phyloP scores from a whole-genome alignment of 1,140 invertebrate species.

The Drosophila bipectinata region DNA sequence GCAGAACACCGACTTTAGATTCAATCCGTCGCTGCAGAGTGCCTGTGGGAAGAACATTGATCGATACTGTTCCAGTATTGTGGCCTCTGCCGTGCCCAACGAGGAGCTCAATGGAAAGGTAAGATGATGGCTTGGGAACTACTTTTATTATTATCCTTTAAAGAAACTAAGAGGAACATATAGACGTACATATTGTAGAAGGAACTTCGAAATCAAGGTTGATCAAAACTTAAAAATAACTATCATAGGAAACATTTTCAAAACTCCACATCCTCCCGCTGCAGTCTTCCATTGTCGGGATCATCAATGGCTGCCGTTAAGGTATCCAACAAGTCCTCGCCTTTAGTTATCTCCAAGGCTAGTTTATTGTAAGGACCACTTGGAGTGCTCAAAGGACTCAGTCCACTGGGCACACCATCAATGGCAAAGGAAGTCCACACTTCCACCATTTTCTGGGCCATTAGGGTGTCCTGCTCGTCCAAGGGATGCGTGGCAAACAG shows the following conservation, averaged over 20 bases:
- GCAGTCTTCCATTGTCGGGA: conserved; percentile 61
- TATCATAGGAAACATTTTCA: conserved; percentile 4
- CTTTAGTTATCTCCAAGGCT: conserved; percentile 27
- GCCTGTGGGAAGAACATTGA: conserved; percentile 90
- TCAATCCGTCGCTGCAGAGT: conserved; percentile 92
- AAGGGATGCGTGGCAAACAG: conserved; percentile 75
- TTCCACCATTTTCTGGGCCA: conserved; percentile 82
- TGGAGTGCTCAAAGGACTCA: conserved; percentile 37
- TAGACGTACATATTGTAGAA: background rate
- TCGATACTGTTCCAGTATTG: conserved; percentile 87
- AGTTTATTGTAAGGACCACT: conserved; percentile 79
- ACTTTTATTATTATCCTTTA: background rate
- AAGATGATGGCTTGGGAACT: conserved; percentile 18
- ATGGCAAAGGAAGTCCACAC: conserved; percentile 83
- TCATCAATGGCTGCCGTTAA: conserved; percentile 71
- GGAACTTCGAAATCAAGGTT: background rate
- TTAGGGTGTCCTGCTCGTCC: conserved; percentile 61
- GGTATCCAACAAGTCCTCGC: conserved; percentile 59
- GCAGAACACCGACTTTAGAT: conserved; percentile 95
- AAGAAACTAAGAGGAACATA: background rate
- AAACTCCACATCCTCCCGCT: conserved; percentile 48
- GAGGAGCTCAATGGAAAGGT: conserved; percentile 87
- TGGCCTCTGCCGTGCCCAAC: conserved; percentile 84
- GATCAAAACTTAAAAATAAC: too few relatives aligned
- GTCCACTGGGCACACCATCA: conserved; percentile 53